These are phyloP conservation scores for Phymatocera aterrima DNA, from an alignment of 2,888 invertebrate species.

Conservation along the genomic window DNA sequence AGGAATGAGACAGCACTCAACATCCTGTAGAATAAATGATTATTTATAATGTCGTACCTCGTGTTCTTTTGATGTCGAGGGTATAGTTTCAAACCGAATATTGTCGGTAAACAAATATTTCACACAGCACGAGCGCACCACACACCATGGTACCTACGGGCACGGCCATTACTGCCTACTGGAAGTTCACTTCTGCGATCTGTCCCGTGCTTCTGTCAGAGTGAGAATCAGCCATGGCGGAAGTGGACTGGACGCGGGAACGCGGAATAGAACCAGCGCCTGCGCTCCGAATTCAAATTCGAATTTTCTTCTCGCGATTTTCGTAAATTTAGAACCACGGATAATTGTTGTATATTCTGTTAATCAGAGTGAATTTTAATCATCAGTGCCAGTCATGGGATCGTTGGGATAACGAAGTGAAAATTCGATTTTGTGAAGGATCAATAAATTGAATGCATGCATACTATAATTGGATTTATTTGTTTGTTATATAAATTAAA, in stretches of 20 bases:
- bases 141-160: conserved; percentile 63
- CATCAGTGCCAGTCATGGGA: too few relatives aligned
- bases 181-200: conserved; percentile 43
- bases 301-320: too few relatives aligned
- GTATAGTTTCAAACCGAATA: conserved; percentile 30
- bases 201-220: conserved; percentile 77
- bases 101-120: conserved; percentile 60
- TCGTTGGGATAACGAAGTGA: too few relatives aligned
- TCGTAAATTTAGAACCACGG: too few relatives aligned
- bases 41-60: conserved; percentile 5
- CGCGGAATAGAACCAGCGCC: conserved; percentile 54
- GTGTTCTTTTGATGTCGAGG: not conserved
- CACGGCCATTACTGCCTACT: conserved; percentile 68
- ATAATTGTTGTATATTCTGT: too few relatives aligned
- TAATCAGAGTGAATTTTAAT: too few relatives aligned
- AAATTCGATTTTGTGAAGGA: too few relatives aligned
- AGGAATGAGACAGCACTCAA: not conserved
- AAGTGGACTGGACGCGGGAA: conserved; percentile 51
- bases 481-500: not conserved
- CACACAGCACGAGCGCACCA: conserved; percentile 57
- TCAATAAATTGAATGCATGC: not conserved
- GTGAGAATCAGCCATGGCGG: conserved; percentile 70
- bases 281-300: conserved; percentile 47
- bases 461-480: conserved; percentile 4
- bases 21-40: not conserved